Conservation (phyloP, 2,113 vertebrate genomes). For the Riparia riparia region DNA sequence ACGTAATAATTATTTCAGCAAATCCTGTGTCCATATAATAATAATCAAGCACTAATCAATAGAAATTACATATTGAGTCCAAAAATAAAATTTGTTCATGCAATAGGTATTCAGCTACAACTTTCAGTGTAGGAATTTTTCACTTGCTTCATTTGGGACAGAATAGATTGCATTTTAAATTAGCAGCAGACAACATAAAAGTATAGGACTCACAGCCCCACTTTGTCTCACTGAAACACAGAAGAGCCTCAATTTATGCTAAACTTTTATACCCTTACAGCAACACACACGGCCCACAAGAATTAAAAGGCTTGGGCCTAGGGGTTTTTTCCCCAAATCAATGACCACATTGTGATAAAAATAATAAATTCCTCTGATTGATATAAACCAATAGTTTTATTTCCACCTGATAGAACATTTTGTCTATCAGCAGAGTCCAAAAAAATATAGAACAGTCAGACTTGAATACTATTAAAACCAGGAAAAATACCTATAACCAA, state of each 20-base stretch:
- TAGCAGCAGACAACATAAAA: not conserved
- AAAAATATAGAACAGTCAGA: constrained; percentile 24
- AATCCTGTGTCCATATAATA: not conserved
- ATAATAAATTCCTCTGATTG: not conserved
- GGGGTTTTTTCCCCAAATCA: not conserved
- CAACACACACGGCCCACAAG: not conserved
- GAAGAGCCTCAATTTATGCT: not conserved
- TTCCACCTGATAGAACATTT: constrained; percentile 44
- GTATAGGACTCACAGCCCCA: too few species aligned
- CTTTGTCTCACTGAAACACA: not conserved
- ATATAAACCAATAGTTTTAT: constrained; percentile 43
- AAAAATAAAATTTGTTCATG: not conserved
- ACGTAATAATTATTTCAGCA: not conserved
- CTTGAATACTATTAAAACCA: constrained; percentile 49
- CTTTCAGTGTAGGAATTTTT: not conserved
- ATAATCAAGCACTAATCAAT: not conserved
- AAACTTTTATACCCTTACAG: not conserved
- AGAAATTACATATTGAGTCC: not conserved
- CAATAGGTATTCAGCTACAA: not conserved
- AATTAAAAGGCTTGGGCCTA: not conserved
- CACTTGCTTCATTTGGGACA: not conserved
- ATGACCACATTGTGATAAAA: not conserved
- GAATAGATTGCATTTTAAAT: not conserved
- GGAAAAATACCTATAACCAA: constrained; percentile 43
- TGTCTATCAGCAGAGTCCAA: constrained; percentile 43